phyloP scores from a whole-genome alignment of 2,113 vertebrate species.

The Pachycephala philippinensis region DNA sequence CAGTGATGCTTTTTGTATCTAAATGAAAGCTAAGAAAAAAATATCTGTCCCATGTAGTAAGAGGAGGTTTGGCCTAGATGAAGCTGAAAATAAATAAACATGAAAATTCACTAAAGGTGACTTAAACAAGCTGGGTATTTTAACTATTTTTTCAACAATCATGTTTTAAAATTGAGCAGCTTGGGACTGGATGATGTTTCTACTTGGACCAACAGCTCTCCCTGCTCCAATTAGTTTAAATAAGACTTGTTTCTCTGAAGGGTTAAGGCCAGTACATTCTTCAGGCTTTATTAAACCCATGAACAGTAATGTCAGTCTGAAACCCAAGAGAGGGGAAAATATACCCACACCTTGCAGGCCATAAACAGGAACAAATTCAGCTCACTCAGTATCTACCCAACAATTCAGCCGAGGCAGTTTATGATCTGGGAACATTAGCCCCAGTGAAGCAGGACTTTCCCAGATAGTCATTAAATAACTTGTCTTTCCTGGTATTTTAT shows the following conservation, averaged over 20 bases:
- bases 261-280: neutral
- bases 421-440: neutral
- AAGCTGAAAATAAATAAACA: neutral
- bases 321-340: neutral
- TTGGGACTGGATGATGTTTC: neutral
- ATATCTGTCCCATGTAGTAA: neutral
- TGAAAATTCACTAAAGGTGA: neutral
- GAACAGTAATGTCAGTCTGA: conserved; percentile 10
- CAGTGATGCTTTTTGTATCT: neutral
- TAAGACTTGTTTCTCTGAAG: neutral
- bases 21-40: neutral
- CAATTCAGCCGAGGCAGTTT: neutral
- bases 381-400: neutral
- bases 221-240: neutral
- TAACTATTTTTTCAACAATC: neutral
- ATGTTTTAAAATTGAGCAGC: neutral
- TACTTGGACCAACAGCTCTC: neutral
- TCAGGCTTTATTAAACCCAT: conserved; percentile 18
- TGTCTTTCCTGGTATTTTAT: neutral
- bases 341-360: neutral
- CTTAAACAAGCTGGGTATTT: neutral
- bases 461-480: neutral
- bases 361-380: neutral
- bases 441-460: neutral
- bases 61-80: neutral